These are phyloP conservation scores for Eremophila alpestris DNA, from an alignment of 2,797 vertebrate genomes.

Conservation along the genomic window DNA sequence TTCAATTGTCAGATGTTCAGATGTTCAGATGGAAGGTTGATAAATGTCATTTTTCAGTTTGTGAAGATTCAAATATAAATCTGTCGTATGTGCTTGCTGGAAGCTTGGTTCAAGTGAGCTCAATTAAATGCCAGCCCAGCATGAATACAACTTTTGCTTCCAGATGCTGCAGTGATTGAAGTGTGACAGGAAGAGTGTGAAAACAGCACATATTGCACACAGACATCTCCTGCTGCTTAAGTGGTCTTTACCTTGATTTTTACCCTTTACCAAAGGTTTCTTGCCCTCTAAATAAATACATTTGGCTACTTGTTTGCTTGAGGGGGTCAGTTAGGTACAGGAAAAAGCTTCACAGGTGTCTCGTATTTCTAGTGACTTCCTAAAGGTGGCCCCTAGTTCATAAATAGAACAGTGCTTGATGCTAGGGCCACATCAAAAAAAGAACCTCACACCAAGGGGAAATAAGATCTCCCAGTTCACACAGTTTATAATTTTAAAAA, in stretches of 20 bases:
- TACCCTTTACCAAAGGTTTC: not conserved
- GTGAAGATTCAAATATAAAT: not conserved
- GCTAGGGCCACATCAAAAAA: not conserved
- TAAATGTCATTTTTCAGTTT: conserved; percentile 49
- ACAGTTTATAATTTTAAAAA: not conserved
- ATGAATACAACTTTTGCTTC: not conserved
- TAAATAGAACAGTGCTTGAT: not conserved
- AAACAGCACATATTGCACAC: not conserved
- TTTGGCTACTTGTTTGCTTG: not conserved
- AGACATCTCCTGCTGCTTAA: not conserved
- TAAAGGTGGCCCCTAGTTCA: not conserved
- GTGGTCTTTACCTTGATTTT: not conserved
- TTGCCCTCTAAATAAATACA: not conserved
- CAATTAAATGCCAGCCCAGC: conserved; percentile 28
- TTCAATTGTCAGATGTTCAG: conserved; percentile 23
- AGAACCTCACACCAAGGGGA: not conserved
- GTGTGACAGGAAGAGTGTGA: not conserved
- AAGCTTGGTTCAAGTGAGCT: conserved; percentile 29
- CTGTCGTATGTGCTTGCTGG: not conserved
- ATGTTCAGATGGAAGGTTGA: conserved; percentile 1
- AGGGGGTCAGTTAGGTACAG: not conserved
- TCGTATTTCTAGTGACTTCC: not conserved
- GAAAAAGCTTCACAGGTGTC: not conserved
- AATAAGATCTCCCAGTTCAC: not conserved
- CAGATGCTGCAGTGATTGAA: not conserved